Conservation (phyloP, 2,113 vertebrate species). For the Plotosus lineatus region DNA sequence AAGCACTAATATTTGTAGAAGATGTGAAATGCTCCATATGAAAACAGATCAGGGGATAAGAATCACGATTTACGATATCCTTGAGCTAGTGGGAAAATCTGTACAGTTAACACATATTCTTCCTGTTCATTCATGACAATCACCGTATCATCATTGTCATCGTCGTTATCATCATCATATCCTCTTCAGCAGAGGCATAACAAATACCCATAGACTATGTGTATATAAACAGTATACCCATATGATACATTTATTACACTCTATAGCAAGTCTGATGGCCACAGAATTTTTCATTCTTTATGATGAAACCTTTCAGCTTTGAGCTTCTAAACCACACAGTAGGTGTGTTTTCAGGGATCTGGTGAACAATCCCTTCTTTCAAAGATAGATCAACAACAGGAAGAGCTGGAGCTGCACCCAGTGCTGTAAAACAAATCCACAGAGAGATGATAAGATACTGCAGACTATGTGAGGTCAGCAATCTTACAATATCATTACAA, state of each 20-base stretch:
- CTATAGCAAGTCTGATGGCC: background rate
- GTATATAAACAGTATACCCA: no score
- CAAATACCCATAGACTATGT: background rate
- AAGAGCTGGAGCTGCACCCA: conserved; percentile 48
- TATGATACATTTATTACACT: conserved; percentile 7
- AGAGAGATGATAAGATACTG: background rate
- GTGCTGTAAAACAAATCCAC: conserved; percentile 10
- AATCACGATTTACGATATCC: background rate
- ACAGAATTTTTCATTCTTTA: background rate
- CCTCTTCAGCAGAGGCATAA: background rate
- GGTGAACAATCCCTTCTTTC: conserved; percentile 40
- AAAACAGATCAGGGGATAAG: background rate
- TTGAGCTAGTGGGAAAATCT: background rate
- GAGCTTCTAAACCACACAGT: conserved; percentile 11
- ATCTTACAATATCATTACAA: no score
- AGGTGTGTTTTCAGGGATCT: conserved; percentile 15
- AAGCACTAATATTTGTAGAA: background rate
- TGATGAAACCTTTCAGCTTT: background rate
- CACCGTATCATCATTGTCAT: background rate
- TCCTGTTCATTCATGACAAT: no score
- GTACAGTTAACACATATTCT: no score
- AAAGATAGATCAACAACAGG: conserved; percentile 50
- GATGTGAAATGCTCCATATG: background rate
- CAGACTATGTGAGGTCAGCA: background rate
- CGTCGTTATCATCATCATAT: background rate